Conservation (phyloP, 2,888 invertebrate species). For the Torymus tubicola region DNA sequence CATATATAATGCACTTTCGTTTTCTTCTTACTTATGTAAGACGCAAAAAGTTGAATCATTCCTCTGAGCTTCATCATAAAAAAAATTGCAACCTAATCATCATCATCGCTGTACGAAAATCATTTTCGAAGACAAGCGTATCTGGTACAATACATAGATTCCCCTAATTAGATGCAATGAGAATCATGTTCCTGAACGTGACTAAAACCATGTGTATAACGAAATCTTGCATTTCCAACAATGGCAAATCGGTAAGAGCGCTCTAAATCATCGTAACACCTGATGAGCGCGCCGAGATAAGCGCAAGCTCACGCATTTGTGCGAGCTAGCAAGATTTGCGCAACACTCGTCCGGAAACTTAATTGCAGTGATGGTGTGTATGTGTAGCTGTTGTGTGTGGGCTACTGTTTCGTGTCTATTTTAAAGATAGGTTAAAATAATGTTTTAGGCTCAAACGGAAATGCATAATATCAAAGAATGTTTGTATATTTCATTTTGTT, state of each 20-base stretch:
- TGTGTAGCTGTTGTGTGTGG: not conserved
- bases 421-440: too few species aligned
- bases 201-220: not conserved
- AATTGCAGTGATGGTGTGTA: conserved; percentile 20
- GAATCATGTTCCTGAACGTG: not conserved
- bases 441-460: too few species aligned
- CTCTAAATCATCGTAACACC: conserved; percentile 40
- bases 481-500: too few species aligned
- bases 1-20: too few species aligned
- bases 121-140: not conserved
- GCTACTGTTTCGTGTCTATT: too few species aligned
- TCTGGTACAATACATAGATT: not conserved
- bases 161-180: conserved; percentile 9
- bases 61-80: too few species aligned
- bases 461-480: too few species aligned
- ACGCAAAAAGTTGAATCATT: too few species aligned
- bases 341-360: not conserved
- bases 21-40: too few species aligned
- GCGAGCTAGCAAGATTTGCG: not conserved
- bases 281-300: conserved; percentile 6
- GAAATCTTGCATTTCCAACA: conserved; percentile 15
- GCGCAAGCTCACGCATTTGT: conserved; percentile 2
- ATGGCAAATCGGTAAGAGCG: conserved; percentile 19
- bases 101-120: too few species aligned
- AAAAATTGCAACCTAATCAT: too few species aligned